Base-by-base conservation (phyloP, 2,797 vertebrate species). In the Sebastes hubbsi region DNA sequence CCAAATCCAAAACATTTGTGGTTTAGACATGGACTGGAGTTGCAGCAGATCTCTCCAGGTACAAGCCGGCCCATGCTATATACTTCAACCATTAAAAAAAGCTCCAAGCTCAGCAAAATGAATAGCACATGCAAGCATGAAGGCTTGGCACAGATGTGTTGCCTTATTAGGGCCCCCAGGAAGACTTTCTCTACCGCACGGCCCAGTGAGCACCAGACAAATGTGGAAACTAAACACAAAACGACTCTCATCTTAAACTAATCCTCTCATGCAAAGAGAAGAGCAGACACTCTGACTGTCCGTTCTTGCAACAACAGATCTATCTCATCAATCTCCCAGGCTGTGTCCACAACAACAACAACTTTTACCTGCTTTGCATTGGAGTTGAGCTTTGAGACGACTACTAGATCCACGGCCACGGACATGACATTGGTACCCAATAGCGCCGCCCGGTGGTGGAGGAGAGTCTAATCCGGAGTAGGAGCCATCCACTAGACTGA, bases 351-450 rank as follows among this genome's bases (percentile, higher is more conserved):
- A 74, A 60, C 65, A 56, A 24, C 65, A 56, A 24, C 27, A 42
- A 42, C 38, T 42, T 69, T 90, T 95, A 95, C 94, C 93, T 95
- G 90, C 32, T 22, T 58, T 58, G 69, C 69, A 71, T 89, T 86
- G 58, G 84, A 83, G 64, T 79, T 80, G 85, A 85, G 86, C 69
- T 72, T 68, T 68, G 69, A 87, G 82, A 84, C 64, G 70, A 85
- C 80, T 90, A 91, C 81, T 90, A 91, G 87, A 94, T 84, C 88
- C 94, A 93, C 97, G 97, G 97, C 97, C 97, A 93, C 97, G 97
- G 97, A 97, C 97, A 94, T 99, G 97, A 99, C 97, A 98, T 99
- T 99, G 97, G 97, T 98, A 42, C 96, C 95, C 95, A 96, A 96
- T 94, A 95, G 95, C 97, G 97, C 98, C 98, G 96, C 96, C 97